Evolutionary conservation across 2,888 invertebrate genomes (phyloP), one percentile per base, ranked within the genome.

Genomic region (Lissonota sp.): DNA sequence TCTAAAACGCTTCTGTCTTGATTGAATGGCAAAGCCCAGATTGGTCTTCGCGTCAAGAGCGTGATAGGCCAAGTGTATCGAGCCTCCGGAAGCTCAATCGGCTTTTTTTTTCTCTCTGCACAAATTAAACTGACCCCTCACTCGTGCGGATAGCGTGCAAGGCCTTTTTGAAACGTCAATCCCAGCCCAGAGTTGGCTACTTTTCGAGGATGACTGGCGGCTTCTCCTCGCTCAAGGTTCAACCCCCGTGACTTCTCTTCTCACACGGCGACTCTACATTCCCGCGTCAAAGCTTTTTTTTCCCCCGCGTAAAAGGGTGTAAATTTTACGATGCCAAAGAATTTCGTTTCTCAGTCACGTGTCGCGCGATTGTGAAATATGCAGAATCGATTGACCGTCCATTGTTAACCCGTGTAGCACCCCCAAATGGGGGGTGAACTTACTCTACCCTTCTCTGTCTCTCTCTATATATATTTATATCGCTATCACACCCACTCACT

Each of bases 301-400:
- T 16, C 12, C 6, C 26, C 26, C 26, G 26, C 26, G 26, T 1
- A 69, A 64, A 60, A 37, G 14, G 37, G 6, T 14, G 0, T 12
- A 55, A 14, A 16, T 37, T n/a, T n/a, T 7, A 6, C 42, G 62
- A 51, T 49, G 40, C 14, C 14, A 5, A 16, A 44, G 55, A 60
- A 49, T 12, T 5, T 46, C 26, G n/a, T 75, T 55, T 37, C 46
- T 53, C 10, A n/a, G 79, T 83, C 85, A 86, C 85, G 87, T 86
- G 86, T 87, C 85, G 87, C 87, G 86, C 87, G 87, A 87, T 88
- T 84, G 79, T 69, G 67, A 71, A 79, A 82, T 84, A 88, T 86
- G 86, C 83, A 79, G 81, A 84, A 88, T 88, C 87, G 86, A 87
- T 87, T 84, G 73, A 76, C 67, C 73, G 71, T 70, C 81, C 79